Base-by-base conservation (phyloP, 1,140 invertebrate genomes). In the Phymastichus coffea region DNA sequence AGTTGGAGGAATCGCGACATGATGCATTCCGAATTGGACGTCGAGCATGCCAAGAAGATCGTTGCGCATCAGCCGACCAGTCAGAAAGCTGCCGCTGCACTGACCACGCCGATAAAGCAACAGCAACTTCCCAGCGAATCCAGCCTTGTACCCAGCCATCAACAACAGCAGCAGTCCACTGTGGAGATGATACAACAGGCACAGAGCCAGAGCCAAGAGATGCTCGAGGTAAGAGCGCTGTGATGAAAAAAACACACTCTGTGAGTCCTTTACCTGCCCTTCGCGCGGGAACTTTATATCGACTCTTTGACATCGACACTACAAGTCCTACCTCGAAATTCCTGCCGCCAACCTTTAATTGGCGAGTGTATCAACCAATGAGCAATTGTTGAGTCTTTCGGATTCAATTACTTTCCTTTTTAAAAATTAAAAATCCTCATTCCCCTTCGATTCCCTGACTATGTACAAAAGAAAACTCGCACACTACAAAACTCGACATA, bases 191-290 rank as follows among this genome's bases (percentile, higher is more conserved):
- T 66, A 49, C 72, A 74, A 61, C 74, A 74, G 68, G 72, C 73
- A 59, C 74, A 74, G 72, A 74, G 70, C 65, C 74, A 75, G 67
- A 73, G 66, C 67, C 76, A 80, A 74, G 77, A 80, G 68, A 68
- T 78, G 70, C 76, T 78, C 73, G 77, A 80, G 77, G 77, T 80
- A 80, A 80, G 72, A 68, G 65, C n/a, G n/a, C n/a, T n/a, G n/a
- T n/a, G n/a, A n/a, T n/a, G n/a, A 46, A 43, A 43, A n/a, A 56
- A 56, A 35, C n/a, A 46, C 28, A 48, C 40, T 41, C 33, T 37
- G 33, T 54, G 38, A 30, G 23, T 19, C 25, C 9, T 53, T 40
- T 52, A 37, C 25, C 28, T 22, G 20, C 53, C 23, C 51, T 30
- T 47, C n/a, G 48, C 28, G 56, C 43, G 41, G 25, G 65, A 61